Evolutionary conservation across 2,888 invertebrate species (phyloP).

Genomic region (Drosophila putrida): DNA sequence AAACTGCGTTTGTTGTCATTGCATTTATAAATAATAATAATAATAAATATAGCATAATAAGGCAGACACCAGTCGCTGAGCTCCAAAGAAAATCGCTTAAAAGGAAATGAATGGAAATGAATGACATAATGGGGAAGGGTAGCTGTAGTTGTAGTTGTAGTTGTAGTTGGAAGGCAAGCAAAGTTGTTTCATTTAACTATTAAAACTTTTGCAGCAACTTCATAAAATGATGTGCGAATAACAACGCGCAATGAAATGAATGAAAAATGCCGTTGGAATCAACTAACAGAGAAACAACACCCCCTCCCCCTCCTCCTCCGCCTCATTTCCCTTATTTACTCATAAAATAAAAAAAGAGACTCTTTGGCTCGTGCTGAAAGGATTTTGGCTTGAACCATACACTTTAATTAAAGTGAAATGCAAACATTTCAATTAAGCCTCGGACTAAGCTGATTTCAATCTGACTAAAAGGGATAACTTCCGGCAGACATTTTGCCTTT

Average conservation of each 20-base stretch:
- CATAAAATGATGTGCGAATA: constrained; percentile 73
- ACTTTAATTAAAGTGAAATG: constrained; percentile 78
- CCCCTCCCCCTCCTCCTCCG: not conserved
- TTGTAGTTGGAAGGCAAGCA: constrained; percentile 19
- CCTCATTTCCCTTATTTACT: not conserved
- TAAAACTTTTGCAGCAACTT: constrained; percentile 69
- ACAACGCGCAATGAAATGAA: constrained; percentile 49
- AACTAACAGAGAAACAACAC: not conserved
- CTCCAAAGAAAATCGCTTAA: constrained; percentile 25
- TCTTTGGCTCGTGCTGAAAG: constrained; percentile 28
- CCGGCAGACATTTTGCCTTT: constrained; percentile 66
- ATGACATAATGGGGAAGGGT: constrained; percentile 6
- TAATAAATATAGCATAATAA: constrained; percentile 71
- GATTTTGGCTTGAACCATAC: constrained; percentile 43
- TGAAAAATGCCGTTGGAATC: constrained; percentile 47
- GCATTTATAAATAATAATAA: constrained; percentile 73
- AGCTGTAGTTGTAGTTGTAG: not conserved
- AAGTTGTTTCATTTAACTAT: constrained; percentile 67
- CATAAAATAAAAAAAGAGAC: not conserved
- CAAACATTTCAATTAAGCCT: constrained; percentile 79
- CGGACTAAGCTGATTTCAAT: constrained; percentile 76
- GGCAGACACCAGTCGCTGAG: constrained; percentile 37
- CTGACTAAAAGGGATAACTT: constrained; percentile 79
- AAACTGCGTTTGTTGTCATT: constrained; percentile 80
- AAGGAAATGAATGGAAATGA: constrained; percentile 70